These are phyloP conservation scores for Melanotaenia trifasciata DNA, from an alignment of 2,797 vertebrate genomes.

Conservation along the genomic window DNA sequence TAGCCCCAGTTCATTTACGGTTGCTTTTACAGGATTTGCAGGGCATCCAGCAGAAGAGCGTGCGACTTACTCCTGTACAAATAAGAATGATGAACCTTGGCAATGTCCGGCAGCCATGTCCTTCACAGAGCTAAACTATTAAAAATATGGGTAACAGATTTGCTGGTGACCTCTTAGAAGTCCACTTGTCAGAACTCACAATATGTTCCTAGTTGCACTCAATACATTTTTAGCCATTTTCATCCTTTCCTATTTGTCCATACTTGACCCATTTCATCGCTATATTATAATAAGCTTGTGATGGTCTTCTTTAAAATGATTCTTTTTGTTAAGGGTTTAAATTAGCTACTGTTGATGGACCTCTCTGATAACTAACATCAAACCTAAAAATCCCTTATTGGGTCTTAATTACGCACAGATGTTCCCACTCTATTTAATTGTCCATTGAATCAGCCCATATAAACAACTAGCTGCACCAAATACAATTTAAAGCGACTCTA, in stretches of 20 bases:
- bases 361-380: background rate
- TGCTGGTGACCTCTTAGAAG: background rate
- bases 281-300: background rate
- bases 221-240: background rate
- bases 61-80: background rate
- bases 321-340: background rate
- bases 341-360: background rate
- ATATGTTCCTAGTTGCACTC: background rate
- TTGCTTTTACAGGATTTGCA: background rate
- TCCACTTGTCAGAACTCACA: background rate
- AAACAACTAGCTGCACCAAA: background rate
- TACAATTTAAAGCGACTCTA: background rate
- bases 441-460: background rate
- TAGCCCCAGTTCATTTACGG: background rate
- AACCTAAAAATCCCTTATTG: background rate
- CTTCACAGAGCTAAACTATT: background rate
- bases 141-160: background rate
- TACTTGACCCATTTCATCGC: background rate
- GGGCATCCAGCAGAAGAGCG: constrained; percentile 3
- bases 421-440: constrained; percentile 11
- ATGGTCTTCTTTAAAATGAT: background rate
- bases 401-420: constrained; percentile 1
- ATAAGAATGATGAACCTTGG: background rate
- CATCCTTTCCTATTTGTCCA: background rate
- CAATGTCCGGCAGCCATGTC: constrained; percentile 11